phyloP scores from a whole-genome alignment of 2,888 invertebrate genomes.

The Dugesia japonica region DNA sequence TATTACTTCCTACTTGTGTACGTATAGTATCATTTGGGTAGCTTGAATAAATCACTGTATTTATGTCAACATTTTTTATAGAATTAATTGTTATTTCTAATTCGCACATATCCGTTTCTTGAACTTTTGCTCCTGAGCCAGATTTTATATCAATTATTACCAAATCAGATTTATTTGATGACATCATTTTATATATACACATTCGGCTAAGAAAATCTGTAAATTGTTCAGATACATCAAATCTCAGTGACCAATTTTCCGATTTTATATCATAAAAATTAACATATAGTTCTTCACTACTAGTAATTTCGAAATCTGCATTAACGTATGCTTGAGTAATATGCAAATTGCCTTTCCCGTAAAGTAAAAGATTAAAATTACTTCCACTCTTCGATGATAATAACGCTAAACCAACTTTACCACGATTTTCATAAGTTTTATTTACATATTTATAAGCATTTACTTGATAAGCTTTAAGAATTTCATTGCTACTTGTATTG shows the following conservation, averaged over 20 bases:
- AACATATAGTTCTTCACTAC: slow-evolving; percentile 27
- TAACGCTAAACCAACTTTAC: slow-evolving; percentile 30
- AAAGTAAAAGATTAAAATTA: not conserved
- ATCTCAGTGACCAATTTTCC: slow-evolving; percentile 28
- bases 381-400: not conserved
- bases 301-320: not conserved
- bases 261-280: slow-evolving; percentile 25
- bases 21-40: not conserved
- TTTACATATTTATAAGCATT: slow-evolving; percentile 24
- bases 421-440: slow-evolving; percentile 25
- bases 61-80: slow-evolving; percentile 17
- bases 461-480: slow-evolving; percentile 27
- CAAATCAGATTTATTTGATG: not conserved
- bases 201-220: slow-evolving; percentile 20
- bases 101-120: slow-evolving; percentile 16
- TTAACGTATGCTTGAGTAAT: slow-evolving; percentile 23
- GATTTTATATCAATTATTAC: slow-evolving; percentile 7
- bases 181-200: slow-evolving; percentile 14
- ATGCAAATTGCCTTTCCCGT: not conserved
- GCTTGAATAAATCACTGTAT: slow-evolving; percentile 20
- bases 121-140: slow-evolving; percentile 17
- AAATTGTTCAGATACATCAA: slow-evolving; percentile 6
- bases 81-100: not conserved
- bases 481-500: not conserved
- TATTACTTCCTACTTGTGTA: slow-evolving; percentile 22